Base-by-base conservation (phyloP, 2,113 vertebrate species). In the Chinchilla lanigera region DNA sequence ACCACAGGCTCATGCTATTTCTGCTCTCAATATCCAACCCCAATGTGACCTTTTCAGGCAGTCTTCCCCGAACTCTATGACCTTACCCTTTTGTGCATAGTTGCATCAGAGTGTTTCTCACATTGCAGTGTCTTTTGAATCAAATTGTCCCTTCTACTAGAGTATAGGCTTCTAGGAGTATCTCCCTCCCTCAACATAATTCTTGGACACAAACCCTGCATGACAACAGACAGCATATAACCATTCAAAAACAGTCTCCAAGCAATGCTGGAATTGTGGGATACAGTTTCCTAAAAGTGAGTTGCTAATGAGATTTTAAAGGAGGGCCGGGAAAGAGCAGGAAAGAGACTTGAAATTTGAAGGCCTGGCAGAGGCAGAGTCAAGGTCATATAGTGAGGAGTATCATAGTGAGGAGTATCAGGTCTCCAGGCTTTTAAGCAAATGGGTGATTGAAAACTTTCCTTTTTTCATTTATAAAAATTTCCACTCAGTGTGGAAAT, bases 401-500 rank as follows among this genome's bases (percentile, higher is more conserved):
- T 60, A 60, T 17, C 33, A 41, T 14, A 73, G 47, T 81, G 38
- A 69, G 20, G 54, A 20, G 0, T n/a, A 26, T 38, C 67, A 78
- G 44, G n/a, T 71, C 26, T 91, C 24, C 44, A 47, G 44, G 60
- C 24, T 93, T 95, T 81, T 90, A 60, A 89, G 75, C 44, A 33
- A 82, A 28, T 24, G 9, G 60, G 41, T 58, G 28, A 82, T 80
- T 90, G n/a, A 38, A 78, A 85, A 7, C 24, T 78, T 82, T 24
- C n/a, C n/a, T 16, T 80, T 93, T 33, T 69, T 54, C 81, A 22
- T 63, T 56, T 67, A 69, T 86, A 78, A 63, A 82, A 95, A 61
- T 26, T 61, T 61, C 24, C 60, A 26, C 24, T 63, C 35, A 38
- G 7, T 78, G 38, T 65, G n/a, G 44, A 96, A 82, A 93, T 78